These are phyloP conservation scores for Vidua chalybeata DNA, from an alignment of 2,113 vertebrate genomes.

Conservation along the genomic window DNA sequence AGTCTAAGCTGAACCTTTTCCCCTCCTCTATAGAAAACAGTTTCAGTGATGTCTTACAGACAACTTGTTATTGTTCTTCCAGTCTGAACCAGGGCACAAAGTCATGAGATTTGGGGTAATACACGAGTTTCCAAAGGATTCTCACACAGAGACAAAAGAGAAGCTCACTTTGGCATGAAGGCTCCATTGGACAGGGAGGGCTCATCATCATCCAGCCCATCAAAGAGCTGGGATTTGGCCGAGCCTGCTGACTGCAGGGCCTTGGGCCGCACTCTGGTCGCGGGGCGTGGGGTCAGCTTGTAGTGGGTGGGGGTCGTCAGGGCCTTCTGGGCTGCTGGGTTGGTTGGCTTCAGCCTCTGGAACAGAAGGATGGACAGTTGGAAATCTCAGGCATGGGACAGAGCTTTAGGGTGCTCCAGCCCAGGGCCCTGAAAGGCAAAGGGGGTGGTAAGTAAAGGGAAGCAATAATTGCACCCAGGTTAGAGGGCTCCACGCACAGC, in stretches of 20 bases:
- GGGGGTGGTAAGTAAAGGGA: accelerated
- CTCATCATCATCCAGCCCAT: constrained; percentile 93
- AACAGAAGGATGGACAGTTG: background rate
- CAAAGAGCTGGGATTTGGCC: constrained; percentile 92
- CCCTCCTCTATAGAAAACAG: background rate
- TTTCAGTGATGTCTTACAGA: background rate
- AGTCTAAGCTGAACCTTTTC: background rate
- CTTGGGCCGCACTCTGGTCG: constrained; percentile 89
- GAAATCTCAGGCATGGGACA: background rate
- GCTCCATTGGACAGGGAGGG: constrained; percentile 85
- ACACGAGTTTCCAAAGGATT: accelerated
- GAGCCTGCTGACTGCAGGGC: constrained; percentile 85
- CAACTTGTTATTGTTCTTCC: background rate
- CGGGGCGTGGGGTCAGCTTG: constrained; percentile 91
- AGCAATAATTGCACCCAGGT: accelerated
- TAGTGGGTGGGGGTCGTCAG: constrained; percentile 93
- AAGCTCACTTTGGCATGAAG: constrained; percentile 89
- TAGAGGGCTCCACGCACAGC: background rate
- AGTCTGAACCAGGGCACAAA: background rate
- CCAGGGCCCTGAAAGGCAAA: background rate
- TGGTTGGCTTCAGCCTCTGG: constrained; percentile 94
- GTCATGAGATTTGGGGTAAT: accelerated
- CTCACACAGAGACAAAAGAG: background rate
- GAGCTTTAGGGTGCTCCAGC: background rate
- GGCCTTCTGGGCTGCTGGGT: constrained; percentile 95